Percentiles rank a stretch among this genome's conserved stretches.
phyloP scores from a whole-genome alignment of 2,113 vertebrate genomes.

The Vombatus ursinus region DNA sequence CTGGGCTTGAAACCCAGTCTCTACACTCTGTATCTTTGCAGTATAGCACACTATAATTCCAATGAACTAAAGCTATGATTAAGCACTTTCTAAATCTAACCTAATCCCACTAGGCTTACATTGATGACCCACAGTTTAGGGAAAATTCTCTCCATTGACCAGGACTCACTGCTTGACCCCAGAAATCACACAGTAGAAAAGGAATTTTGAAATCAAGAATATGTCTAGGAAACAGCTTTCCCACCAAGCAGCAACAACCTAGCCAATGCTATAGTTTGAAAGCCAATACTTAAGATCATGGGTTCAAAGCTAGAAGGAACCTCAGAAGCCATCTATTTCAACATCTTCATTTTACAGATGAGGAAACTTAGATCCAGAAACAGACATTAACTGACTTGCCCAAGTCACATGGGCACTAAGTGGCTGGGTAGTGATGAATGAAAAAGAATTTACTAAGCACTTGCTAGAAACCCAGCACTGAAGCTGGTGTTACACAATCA shows the following conservation, averaged over 20 bases:
- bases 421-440: neutral
- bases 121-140: neutral
- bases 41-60: neutral
- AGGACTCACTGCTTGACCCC: neutral
- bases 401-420: neutral
- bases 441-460: neutral
- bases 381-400: neutral
- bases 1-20: neutral
- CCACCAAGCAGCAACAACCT: slow-evolving; percentile 8
- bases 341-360: neutral
- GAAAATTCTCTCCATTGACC: neutral
- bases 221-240: slow-evolving; percentile 20
- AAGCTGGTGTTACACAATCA: neutral
- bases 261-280: neutral
- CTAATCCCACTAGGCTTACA: neutral
- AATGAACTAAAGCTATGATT: neutral
- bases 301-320: neutral
- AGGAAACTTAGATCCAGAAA: neutral
- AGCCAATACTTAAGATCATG: neutral
- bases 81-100: slow-evolving; percentile 19
- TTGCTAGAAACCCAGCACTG: neutral
- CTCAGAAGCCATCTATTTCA: neutral
- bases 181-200: slow-evolving; percentile 33
- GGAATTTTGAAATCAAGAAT: slow-evolving; percentile 2
- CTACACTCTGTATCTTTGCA: neutral